Conservation (phyloP, 2,113 vertebrate genomes). For the Pluvialis apricaria region DNA sequence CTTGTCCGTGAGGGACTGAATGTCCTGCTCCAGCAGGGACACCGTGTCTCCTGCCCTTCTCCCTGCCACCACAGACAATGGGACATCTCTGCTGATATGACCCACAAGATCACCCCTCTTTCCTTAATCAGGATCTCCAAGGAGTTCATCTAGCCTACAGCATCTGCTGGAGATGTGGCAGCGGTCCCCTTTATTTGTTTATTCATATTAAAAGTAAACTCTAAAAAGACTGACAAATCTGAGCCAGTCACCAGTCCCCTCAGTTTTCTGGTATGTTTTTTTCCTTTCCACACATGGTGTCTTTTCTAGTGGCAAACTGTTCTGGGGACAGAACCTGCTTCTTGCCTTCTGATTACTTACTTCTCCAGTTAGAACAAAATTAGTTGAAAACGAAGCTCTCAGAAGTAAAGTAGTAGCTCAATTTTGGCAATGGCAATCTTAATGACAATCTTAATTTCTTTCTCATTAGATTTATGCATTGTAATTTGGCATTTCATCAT, state of each 20-base stretch:
- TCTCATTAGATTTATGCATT: background rate
- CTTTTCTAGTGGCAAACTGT: background rate
- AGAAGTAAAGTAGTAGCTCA: background rate
- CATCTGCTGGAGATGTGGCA: background rate
- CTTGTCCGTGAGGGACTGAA: fast-evolving
- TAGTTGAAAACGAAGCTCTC: background rate
- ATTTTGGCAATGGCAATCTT: background rate
- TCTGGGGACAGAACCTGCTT: background rate
- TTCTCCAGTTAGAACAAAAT: background rate
- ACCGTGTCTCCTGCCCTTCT: background rate
- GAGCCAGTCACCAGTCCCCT: background rate
- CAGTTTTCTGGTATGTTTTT: background rate
- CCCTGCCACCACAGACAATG: background rate
- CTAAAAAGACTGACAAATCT: background rate
- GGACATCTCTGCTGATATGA: background rate
- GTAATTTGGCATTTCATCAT: background rate
- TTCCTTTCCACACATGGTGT: fast-evolving
- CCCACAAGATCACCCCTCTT: background rate
- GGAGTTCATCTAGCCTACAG: background rate
- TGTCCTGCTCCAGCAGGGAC: background rate
- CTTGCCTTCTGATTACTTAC: background rate
- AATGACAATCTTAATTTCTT: conserved; percentile 4
- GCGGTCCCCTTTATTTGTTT: background rate
- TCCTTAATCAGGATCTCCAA: background rate
- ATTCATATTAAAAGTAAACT: background rate